Percentiles rank a stretch among this genome's conserved stretches.
Evolutionary conservation across 2,888 invertebrate genomes (phyloP).

Genomic region (Watsonalla cultraria): DNA sequence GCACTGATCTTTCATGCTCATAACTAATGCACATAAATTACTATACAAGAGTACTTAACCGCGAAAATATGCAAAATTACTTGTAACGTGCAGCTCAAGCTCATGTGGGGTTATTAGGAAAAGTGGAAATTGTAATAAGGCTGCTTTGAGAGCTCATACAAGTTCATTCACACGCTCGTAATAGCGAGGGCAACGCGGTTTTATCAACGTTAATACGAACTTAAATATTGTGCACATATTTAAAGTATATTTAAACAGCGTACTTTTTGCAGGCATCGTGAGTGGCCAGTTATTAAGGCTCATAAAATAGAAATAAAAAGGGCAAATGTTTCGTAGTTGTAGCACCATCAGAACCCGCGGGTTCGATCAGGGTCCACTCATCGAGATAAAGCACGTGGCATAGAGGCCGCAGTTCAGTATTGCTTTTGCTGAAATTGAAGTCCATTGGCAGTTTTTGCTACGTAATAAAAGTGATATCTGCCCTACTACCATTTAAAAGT

Average conservation of each 20-base stretch:
- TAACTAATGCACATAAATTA: conserved; percentile 64
- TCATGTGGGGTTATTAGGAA: conserved; percentile 50
- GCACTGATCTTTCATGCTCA: conserved; percentile 40
- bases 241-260: conserved; percentile 6
- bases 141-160: conserved; percentile 26
- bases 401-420: no score
- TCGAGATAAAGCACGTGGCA: neutral
- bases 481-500: no score
- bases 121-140: conserved; percentile 55
- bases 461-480: no score
- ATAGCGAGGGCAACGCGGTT: conserved; percentile 3
- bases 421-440: no score
- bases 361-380: neutral
- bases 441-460: no score
- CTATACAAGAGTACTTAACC: conserved; percentile 45
- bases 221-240: neutral
- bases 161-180: conserved; percentile 27
- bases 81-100: conserved; percentile 42
- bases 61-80: conserved; percentile 57
- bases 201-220: neutral
- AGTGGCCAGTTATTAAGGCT: neutral
- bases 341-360: conserved; percentile 12
- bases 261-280: neutral
- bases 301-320: neutral
- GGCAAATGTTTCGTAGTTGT: conserved; percentile 18